Evolutionary conservation across 2,113 vertebrate genomes (phyloP).

Genomic region (Chiloscyllium plagiosum): DNA sequence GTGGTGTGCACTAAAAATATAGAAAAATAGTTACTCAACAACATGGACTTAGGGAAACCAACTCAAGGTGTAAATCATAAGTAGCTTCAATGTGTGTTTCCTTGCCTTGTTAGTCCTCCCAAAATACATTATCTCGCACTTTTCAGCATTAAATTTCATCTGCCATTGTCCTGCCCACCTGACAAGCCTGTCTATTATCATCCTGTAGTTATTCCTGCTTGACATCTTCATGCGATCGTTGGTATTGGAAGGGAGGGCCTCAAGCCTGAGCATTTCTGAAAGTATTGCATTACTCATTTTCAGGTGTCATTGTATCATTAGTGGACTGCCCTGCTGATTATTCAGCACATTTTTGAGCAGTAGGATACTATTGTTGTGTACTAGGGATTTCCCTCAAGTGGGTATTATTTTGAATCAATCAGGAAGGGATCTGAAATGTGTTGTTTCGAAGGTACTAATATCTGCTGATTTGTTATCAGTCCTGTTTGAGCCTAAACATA

Average conservation of each 20-base stretch:
- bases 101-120: too few relatives aligned
- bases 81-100: background rate
- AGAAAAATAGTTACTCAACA: background rate
- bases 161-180: too few relatives aligned
- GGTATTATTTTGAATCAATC: background rate
- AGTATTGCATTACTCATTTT: background rate
- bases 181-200: too few relatives aligned
- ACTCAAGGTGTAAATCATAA: background rate
- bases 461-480: background rate
- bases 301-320: background rate
- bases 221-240: background rate
- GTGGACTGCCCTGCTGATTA: background rate
- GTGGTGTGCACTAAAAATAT: background rate
- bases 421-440: background rate
- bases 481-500: background rate
- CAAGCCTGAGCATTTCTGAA: background rate
- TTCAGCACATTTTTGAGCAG: background rate
- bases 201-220: background rate
- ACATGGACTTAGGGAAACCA: background rate
- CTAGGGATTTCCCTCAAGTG: background rate
- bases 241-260: background rate
- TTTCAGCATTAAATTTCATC: too few relatives aligned
- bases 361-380: background rate
- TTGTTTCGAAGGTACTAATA: background rate
- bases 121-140: too few relatives aligned